Percentiles rank a stretch among this genome's conserved stretches.
phyloP scores from a whole-genome alignment of 2,113 vertebrate genomes.

The Tiliqua scincoides region DNA sequence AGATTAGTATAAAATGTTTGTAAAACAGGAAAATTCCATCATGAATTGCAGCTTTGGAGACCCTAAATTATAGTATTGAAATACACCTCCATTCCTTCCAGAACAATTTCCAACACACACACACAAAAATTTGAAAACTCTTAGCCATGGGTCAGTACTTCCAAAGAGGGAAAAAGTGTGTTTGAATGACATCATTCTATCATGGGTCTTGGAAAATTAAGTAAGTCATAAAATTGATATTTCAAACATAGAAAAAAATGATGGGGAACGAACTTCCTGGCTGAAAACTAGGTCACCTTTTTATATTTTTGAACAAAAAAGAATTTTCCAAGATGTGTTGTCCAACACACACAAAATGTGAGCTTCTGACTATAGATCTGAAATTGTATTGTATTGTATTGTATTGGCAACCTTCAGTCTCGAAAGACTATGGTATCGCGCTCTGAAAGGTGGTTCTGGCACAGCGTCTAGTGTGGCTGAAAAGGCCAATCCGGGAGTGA shows the following conservation, averaged over 20 bases:
- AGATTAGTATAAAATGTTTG: neutral
- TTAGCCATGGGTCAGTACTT: neutral
- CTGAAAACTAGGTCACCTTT: slow-evolving; percentile 49
- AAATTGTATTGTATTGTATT: no score
- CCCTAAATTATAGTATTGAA: neutral
- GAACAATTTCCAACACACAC: slow-evolving; percentile 24
- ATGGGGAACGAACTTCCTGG: slow-evolving; percentile 39
- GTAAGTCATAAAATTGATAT: slow-evolving; percentile 37
- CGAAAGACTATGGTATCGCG: no score
- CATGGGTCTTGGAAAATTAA: slow-evolving; percentile 46
- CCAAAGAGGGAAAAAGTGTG: neutral
- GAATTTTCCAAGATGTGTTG: slow-evolving; percentile 48
- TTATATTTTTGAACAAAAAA: slow-evolving; percentile 49
- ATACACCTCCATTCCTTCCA: neutral
- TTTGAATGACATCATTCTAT: slow-evolving; percentile 29
- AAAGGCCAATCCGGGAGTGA: no score
- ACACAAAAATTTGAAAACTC: slow-evolving; percentile 20
- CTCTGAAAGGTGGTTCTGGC: no score
- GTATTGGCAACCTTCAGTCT: no score
- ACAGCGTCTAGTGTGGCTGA: no score
- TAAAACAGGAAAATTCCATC: neutral
- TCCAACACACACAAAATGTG: slow-evolving; percentile 56
- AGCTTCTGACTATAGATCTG: slow-evolving; percentile 43
- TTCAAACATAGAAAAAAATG: slow-evolving; percentile 52
- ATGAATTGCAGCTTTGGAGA: neutral